Evolutionary conservation across 1,140 invertebrate species (phyloP).

Genomic region (Andrena cerasifolii): DNA sequence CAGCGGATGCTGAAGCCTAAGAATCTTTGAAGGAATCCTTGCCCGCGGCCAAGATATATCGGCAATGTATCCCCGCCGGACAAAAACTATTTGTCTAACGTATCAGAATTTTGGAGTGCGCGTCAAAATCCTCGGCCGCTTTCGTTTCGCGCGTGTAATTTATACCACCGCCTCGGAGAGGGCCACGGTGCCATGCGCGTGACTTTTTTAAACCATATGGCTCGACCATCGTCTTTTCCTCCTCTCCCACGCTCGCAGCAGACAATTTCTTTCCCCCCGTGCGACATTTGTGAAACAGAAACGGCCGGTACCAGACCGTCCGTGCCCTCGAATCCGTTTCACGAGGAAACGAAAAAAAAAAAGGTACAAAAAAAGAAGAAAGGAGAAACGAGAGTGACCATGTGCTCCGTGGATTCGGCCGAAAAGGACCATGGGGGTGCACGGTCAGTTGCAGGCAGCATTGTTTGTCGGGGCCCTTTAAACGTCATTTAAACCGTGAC

Average conservation of each 20-base stretch:
- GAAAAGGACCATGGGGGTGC: neutral
- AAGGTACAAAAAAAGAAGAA: neutral
- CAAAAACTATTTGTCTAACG: constrained; percentile 45
- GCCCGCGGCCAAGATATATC: constrained; percentile 18
- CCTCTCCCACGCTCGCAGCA: neutral
- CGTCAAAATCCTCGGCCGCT: constrained; percentile 9
- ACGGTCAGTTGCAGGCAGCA: constrained; percentile 40
- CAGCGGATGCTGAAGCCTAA: constrained; percentile 46
- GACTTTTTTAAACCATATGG: neutral
- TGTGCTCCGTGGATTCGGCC: neutral
- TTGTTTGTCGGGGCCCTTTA: constrained; percentile 68
- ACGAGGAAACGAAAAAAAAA: neutral
- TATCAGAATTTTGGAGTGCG: constrained; percentile 25
- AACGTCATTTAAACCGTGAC: constrained; percentile 73
- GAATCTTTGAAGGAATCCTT: constrained; percentile 55
- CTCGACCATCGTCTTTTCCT: neutral
- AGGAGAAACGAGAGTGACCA: constrained; percentile 14
- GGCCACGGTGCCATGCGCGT: too few species aligned
- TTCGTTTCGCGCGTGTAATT: neutral
- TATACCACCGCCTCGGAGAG: neutral
- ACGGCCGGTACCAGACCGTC: neutral
- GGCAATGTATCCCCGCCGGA: constrained; percentile 28
- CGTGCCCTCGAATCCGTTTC: neutral
- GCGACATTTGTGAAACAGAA: neutral
- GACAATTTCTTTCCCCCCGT: neutral